Evolutionary conservation across 2,888 invertebrate genomes (phyloP).

Genomic region (Synanthedon myopaeformis): DNA sequence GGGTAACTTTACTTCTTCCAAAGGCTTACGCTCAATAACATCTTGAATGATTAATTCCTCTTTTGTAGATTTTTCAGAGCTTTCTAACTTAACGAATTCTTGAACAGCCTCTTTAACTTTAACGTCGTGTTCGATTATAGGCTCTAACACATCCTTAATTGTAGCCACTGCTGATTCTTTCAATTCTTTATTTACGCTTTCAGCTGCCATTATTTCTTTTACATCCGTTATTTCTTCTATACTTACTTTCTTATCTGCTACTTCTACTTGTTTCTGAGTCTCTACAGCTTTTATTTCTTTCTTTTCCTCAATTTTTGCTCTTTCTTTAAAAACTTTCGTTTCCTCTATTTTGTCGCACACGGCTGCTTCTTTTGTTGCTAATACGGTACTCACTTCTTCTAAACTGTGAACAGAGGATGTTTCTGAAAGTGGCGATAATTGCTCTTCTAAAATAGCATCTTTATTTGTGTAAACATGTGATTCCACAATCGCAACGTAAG

Average conservation of each 20-base stretch:
- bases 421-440: conserved; percentile 27
- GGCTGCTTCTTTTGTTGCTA: conserved; percentile 15
- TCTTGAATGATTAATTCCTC: neutral
- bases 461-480: conserved; percentile 56
- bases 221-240: conserved; percentile 5
- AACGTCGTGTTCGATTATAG: conserved; percentile 6
- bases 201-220: conserved; percentile 8
- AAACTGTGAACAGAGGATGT: conserved; percentile 26
- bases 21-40: conserved; percentile 1
- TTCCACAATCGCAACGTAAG: conserved; percentile 54
- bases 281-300: neutral
- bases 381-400: conserved; percentile 19
- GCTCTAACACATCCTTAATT: conserved; percentile 10
- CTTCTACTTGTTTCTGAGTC: neutral
- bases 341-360: neutral
- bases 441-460: conserved; percentile 43
- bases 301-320: neutral
- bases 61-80: neutral
- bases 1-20: neutral
- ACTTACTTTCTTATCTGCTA: neutral
- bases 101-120: conserved; percentile 4
- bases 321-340: neutral
- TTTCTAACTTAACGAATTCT: conserved; percentile 4
- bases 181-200: neutral
- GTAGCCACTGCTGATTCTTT: conserved; percentile 8